Conservation (phyloP, 1,140 invertebrate species). For the Panulirus ornatus region DNA sequence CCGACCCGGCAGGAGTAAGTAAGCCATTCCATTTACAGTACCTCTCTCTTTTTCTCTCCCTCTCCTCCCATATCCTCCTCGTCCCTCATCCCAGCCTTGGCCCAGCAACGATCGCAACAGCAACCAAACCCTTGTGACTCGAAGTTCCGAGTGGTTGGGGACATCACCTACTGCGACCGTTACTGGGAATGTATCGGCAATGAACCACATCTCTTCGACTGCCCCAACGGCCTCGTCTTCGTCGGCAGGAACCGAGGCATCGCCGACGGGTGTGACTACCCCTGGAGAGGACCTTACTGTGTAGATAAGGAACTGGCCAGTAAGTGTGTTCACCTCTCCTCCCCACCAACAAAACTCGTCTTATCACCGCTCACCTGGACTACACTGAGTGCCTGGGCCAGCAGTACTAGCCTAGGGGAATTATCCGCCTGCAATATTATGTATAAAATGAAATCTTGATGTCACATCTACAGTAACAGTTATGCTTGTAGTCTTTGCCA, state of each 20-base stretch:
- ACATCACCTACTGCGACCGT: slow-evolving; percentile 90
- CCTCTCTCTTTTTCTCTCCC: no score
- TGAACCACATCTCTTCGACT: slow-evolving; percentile 89
- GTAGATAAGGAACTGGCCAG: slow-evolving; percentile 86
- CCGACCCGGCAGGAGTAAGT: slow-evolving; percentile 77
- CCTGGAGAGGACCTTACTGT: slow-evolving; percentile 92
- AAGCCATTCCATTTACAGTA: no score
- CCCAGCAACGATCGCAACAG: slow-evolving; percentile 77
- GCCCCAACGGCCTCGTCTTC: slow-evolving; percentile 93
- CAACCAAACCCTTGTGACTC: slow-evolving; percentile 88
- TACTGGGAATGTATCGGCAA: slow-evolving; percentile 91
- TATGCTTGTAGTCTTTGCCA: no score
- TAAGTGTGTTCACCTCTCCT: slow-evolving; percentile 78
- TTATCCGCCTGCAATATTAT: no score
- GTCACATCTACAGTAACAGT: not conserved
- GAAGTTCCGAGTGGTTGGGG: slow-evolving; percentile 86
- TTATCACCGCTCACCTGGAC: no score
- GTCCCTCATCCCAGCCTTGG: slow-evolving; percentile 20
- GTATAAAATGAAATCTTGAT: no score
- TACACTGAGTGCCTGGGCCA: no score
- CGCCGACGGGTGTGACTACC: slow-evolving; percentile 92
- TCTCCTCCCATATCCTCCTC: not conserved
- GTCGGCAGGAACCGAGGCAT: slow-evolving; percentile 91
- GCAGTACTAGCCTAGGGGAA: no score
- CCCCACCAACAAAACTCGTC: not conserved